A percentile compares a stretch with the other conserved stretches of the same genome.
phyloP scores from a whole-genome alignment of 2,113 vertebrate species.

The Echinops telfairi region DNA sequence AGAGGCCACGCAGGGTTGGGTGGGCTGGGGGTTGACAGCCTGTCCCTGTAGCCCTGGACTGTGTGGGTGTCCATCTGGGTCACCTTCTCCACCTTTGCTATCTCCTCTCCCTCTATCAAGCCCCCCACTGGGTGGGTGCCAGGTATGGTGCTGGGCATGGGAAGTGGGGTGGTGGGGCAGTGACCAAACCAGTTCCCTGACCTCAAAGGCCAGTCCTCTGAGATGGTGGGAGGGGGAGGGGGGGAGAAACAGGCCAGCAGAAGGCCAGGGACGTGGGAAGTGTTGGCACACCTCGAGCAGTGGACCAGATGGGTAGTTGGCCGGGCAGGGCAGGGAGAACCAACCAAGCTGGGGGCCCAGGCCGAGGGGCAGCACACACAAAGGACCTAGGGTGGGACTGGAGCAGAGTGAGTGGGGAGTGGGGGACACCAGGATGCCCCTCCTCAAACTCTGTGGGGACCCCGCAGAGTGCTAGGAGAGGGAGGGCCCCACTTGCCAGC shows the following conservation, averaged over 20 bases:
- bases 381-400: background rate
- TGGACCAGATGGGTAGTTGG: too few species aligned
- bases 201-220: background rate
- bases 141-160: background rate
- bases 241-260: background rate
- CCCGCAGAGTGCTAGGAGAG: too few species aligned
- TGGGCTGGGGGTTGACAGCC: background rate
- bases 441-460: too few species aligned
- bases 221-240: background rate
- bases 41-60: background rate
- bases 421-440: background rate
- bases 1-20: background rate
- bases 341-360: background rate
- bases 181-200: background rate
- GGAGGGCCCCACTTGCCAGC: too few species aligned
- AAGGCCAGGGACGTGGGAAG: background rate
- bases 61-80: background rate
- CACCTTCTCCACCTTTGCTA: background rate
- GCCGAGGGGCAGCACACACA: background rate
- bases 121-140: background rate
- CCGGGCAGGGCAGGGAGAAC: rapidly evolving
- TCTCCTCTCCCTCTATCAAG: background rate
- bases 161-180: background rate
- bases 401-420: background rate
- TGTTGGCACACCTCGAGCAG: background rate